Conservation (phyloP, 2,797 vertebrate genomes). For the Triplophysa yarkandensis region DNA sequence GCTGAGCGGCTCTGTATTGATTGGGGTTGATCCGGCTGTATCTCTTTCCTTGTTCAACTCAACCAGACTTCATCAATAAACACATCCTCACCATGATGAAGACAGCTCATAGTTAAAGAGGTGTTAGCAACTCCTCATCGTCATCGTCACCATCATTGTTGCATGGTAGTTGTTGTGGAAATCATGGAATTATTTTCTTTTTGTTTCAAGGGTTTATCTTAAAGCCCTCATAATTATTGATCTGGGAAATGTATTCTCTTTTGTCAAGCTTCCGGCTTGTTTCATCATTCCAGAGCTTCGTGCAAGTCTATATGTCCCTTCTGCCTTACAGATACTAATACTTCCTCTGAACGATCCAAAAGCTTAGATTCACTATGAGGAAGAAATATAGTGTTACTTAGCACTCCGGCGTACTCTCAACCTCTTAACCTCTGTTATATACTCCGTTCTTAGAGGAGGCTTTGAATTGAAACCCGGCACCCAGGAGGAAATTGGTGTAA, state of each 20-base stretch:
- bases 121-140: neutral
- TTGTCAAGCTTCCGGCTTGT: constrained; percentile 29
- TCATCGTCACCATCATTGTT: neutral
- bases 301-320: constrained; percentile 39
- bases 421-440: constrained; percentile 1
- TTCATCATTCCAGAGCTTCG: constrained; percentile 8
- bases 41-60: constrained; percentile 49
- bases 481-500: neutral
- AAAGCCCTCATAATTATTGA: constrained; percentile 41
- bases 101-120: constrained; percentile 1
- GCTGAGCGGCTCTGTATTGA: constrained; percentile 55
- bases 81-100: constrained; percentile 30
- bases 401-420: constrained; percentile 5
- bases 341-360: constrained; percentile 46
- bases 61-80: constrained; percentile 53
- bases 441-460: neutral
- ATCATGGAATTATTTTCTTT: neutral
- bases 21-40: constrained; percentile 45
- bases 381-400: constrained; percentile 30
- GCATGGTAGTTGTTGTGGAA: neutral
- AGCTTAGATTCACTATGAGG: constrained; percentile 20
- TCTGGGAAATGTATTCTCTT: constrained; percentile 43
- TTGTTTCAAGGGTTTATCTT: constrained; percentile 18
- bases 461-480: neutral
- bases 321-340: constrained; percentile 40